Evolutionary conservation across 2,888 invertebrate genomes (phyloP).

Genomic region (Cataglyphis albicans): DNA sequence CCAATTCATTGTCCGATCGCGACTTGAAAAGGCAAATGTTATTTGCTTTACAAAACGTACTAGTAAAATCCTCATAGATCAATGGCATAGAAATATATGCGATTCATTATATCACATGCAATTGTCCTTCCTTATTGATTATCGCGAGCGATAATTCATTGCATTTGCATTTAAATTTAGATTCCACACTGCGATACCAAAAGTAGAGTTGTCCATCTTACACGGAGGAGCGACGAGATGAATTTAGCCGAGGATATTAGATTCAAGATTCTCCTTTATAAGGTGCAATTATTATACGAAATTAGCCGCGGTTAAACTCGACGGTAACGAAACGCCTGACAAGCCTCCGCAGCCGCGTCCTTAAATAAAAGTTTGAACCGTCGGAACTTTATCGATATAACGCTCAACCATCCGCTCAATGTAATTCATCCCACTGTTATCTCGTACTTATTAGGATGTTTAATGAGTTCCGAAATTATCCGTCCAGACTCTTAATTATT

Average conservation of each 20-base stretch:
- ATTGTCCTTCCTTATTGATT: conserved; percentile 13
- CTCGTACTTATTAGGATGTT: conserved; percentile 17
- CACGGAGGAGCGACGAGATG: conserved; percentile 8
- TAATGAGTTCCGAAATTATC: not conserved
- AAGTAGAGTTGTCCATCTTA: conserved; percentile 50
- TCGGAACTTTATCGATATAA: conserved; percentile 52
- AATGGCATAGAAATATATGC: not conserved
- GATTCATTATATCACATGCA: not conserved
- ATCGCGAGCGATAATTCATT: conserved; percentile 1
- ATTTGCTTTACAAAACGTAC: not conserved
- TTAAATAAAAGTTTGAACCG: conserved; percentile 59
- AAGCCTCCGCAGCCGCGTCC: conserved; percentile 32
- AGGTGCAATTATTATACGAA: conserved; percentile 52
- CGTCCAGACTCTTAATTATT: not conserved
- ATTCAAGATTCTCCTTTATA: conserved; percentile 39
- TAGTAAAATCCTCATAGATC: not conserved
- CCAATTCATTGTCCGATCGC: not conserved
- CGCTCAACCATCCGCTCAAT: conserved; percentile 25
- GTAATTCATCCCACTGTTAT: conserved; percentile 30
- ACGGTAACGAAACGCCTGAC: conserved; percentile 50
- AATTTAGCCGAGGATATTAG: conserved; percentile 33
- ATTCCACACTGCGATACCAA: conserved; percentile 1
- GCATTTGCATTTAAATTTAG: conserved; percentile 26
- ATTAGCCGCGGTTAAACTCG: conserved; percentile 40
- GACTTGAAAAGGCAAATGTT: not conserved